phyloP scores from a whole-genome alignment of 2,888 invertebrate genomes.

The Latrodectus elegans region DNA sequence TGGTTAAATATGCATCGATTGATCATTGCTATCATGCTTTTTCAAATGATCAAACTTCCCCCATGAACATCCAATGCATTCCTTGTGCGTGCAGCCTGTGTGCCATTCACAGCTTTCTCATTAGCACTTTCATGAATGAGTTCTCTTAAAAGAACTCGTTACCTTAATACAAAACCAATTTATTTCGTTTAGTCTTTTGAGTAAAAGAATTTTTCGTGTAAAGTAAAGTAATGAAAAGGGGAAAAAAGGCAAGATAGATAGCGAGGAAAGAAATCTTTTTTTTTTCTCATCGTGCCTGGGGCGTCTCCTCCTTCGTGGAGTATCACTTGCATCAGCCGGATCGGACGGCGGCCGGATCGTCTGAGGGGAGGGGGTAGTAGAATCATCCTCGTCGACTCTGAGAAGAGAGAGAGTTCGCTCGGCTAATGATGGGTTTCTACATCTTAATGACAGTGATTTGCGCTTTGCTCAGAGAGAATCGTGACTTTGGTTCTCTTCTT shows the following conservation, averaged over 20 bases:
- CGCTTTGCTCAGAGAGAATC: constrained; percentile 48
- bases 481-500: constrained; percentile 57
- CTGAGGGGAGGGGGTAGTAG: constrained; percentile 7
- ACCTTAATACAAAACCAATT: constrained; percentile 41
- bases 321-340: constrained; percentile 48
- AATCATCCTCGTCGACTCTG: constrained; percentile 5
- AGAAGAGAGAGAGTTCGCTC: constrained; percentile 29
- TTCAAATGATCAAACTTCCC: no score
- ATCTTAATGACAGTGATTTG: constrained; percentile 68
- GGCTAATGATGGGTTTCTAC: constrained; percentile 65
- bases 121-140: constrained; percentile 53
- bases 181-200: constrained; percentile 15
- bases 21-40: no score
- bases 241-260: constrained; percentile 10
- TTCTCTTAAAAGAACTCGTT: constrained; percentile 43
- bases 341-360: constrained; percentile 29
- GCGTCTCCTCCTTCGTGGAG: constrained; percentile 24
- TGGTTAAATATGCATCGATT: no score
- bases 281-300: constrained; percentile 27
- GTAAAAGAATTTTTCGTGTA: background rate
- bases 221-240: background rate
- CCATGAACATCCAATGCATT: background rate
- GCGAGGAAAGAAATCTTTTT: constrained; percentile 19
- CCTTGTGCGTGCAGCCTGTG: background rate
- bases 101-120: constrained; percentile 6